Percentiles rank a stretch among this genome's conserved stretches.
These are phyloP conservation scores for Malurus elegans DNA, from an alignment of 2,113 vertebrate genomes.

Conservation along the genomic window DNA sequence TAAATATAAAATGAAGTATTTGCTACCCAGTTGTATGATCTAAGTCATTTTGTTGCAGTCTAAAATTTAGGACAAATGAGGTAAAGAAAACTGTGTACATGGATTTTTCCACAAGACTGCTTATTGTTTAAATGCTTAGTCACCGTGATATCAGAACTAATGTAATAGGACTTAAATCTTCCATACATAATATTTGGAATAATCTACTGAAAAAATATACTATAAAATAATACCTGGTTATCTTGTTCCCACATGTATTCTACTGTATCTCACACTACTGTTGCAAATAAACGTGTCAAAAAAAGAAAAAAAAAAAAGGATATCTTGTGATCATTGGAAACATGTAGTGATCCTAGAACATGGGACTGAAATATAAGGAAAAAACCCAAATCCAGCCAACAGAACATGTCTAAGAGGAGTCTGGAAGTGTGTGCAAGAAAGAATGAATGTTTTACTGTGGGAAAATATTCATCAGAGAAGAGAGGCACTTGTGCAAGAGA, in stretches of 20 bases:
- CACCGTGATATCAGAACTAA: constrained; percentile 50
- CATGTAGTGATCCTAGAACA: neutral
- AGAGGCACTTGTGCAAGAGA: neutral
- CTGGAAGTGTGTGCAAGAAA: neutral
- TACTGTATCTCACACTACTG: constrained; percentile 48
- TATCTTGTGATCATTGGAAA: neutral
- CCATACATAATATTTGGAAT: constrained; percentile 54
- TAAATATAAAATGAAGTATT: constrained; percentile 33
- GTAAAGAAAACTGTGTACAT: constrained; percentile 32
- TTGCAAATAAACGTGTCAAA: constrained; percentile 69
- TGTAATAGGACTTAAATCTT: constrained; percentile 44
- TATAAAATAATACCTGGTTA: neutral
- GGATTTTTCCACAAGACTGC: constrained; percentile 42
- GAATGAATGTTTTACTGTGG: neutral
- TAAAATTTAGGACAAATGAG: constrained; percentile 56
- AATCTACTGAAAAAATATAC: constrained; percentile 54
- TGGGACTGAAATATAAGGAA: neutral
- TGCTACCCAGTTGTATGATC: constrained; percentile 5
- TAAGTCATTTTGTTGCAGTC: constrained; percentile 4
- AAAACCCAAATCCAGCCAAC: neutral
- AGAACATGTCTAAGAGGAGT: neutral
- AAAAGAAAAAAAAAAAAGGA: neutral
- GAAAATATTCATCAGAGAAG: neutral
- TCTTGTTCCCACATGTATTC: constrained; percentile 21
- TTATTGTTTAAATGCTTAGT: constrained; percentile 55